Conservation (phyloP, 2,797 vertebrate species). For the Neosilurus hyrtlii region DNA sequence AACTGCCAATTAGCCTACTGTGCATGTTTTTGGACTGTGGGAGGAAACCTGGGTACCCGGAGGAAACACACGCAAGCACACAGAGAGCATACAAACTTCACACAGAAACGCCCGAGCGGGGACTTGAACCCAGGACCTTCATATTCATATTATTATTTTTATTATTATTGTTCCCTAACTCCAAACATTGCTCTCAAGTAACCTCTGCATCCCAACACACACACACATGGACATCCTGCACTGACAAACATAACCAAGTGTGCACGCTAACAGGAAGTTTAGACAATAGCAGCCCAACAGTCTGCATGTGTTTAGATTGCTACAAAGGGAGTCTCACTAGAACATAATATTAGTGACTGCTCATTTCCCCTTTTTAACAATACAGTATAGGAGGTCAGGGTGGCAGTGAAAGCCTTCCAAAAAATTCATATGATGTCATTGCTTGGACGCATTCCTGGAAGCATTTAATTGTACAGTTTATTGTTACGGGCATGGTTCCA, state of each 20-base stretch:
- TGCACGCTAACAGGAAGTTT: conserved; percentile 47
- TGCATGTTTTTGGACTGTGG: too few species aligned
- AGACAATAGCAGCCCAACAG: conserved; percentile 49
- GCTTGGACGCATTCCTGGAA: conserved; percentile 14
- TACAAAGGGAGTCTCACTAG: conserved; percentile 25
- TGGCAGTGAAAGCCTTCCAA: conserved; percentile 35
- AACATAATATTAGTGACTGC: conserved; percentile 35
- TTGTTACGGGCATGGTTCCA: background rate
- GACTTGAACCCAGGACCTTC: too few species aligned
- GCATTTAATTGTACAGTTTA: conserved; percentile 1
- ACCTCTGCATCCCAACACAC: background rate
- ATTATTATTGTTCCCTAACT: background rate
- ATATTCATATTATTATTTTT: background rate
- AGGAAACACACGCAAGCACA: too few species aligned
- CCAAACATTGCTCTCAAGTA: background rate
- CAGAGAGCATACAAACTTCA: too few species aligned
- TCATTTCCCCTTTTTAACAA: conserved; percentile 50
- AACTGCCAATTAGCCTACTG: too few species aligned
- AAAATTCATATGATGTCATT: conserved; percentile 25
- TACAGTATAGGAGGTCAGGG: conserved; percentile 18
- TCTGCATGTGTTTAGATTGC: conserved; percentile 19
- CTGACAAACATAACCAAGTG: conserved; percentile 41
- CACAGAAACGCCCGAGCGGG: too few species aligned
- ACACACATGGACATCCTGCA: conserved; percentile 28
- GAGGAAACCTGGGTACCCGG: too few species aligned